Conservation (phyloP, 2,797 vertebrate genomes). For the Smutsia temminckii region DNA sequence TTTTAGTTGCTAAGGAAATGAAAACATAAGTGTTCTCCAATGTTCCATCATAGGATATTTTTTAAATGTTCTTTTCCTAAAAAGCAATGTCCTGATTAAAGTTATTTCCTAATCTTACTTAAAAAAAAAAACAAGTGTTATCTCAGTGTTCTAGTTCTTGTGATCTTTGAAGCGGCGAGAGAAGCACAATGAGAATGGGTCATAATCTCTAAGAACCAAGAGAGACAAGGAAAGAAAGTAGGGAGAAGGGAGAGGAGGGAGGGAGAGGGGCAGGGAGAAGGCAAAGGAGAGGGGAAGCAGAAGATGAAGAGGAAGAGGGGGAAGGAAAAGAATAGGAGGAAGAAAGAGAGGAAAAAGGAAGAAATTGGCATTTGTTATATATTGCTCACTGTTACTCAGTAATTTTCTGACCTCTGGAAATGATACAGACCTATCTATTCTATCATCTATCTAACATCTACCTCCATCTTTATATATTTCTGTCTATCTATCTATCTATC, state of each 20-base stretch:
- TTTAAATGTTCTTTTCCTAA: background rate
- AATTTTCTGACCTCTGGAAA: background rate
- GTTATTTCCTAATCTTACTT: background rate
- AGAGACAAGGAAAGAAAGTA: background rate
- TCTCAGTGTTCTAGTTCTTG: background rate
- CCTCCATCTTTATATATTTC: background rate
- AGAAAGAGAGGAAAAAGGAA: background rate
- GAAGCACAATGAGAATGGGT: background rate
- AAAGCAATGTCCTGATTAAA: background rate
- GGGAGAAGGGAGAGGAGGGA: background rate
- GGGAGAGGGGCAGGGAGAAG: too few species aligned
- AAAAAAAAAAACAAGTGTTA: background rate
- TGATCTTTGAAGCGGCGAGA: background rate
- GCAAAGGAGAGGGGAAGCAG: too few species aligned
- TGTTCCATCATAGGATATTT: background rate
- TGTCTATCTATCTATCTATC: background rate
- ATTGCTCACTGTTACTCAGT: background rate
- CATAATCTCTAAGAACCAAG: background rate
- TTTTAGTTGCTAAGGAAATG: background rate
- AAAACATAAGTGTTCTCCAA: background rate
- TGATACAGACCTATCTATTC: background rate
- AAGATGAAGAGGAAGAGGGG: background rate
- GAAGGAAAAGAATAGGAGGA: background rate
- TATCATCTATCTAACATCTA: background rate
- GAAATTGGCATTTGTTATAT: background rate